A percentile compares a stretch with the other conserved stretches of the same genome.
These are phyloP conservation scores for Smittia aterrima DNA, from an alignment of 2,888 invertebrate genomes.

Conservation along the genomic window DNA sequence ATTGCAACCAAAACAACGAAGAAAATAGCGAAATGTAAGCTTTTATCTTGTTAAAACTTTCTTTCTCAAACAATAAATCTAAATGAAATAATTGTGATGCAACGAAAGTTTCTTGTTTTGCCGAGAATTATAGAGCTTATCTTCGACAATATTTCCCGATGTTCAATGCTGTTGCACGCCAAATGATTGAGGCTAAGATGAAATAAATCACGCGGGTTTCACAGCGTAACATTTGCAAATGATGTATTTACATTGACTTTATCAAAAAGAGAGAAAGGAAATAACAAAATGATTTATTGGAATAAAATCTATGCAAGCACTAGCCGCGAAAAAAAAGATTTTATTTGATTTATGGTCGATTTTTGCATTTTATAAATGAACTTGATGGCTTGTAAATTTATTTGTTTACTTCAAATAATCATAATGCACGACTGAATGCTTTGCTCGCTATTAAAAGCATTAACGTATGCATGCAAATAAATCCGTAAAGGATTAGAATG, in stretches of 20 bases:
- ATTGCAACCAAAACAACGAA: too few species aligned
- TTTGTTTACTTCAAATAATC: background rate
- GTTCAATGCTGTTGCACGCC: too few species aligned
- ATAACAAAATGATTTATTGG: slow-evolving; percentile 16
- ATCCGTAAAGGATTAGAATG: background rate
- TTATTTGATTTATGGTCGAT: background rate
- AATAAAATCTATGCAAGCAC: background rate
- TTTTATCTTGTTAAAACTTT: background rate
- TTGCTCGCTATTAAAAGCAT: background rate
- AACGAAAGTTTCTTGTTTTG: background rate
- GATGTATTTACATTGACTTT: slow-evolving; percentile 24
- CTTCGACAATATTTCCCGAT: too few species aligned
- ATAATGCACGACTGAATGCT: background rate
- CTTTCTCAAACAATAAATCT: background rate
- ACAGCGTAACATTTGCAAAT: background rate
- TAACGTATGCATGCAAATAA: background rate
- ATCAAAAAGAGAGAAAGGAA: slow-evolving; percentile 6
- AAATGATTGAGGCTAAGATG: too few species aligned
- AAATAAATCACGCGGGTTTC: too few species aligned
- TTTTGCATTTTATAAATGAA: slow-evolving; percentile 7
- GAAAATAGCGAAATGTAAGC: too few species aligned
- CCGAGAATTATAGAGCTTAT: too few species aligned
- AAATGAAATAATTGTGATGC: background rate
- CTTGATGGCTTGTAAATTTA: background rate
- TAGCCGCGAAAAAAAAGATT: background rate